Percentiles rank a stretch among this genome's conserved stretches.
Conservation (phyloP, 2,113 vertebrate species). For the Numenius arquata region DNA sequence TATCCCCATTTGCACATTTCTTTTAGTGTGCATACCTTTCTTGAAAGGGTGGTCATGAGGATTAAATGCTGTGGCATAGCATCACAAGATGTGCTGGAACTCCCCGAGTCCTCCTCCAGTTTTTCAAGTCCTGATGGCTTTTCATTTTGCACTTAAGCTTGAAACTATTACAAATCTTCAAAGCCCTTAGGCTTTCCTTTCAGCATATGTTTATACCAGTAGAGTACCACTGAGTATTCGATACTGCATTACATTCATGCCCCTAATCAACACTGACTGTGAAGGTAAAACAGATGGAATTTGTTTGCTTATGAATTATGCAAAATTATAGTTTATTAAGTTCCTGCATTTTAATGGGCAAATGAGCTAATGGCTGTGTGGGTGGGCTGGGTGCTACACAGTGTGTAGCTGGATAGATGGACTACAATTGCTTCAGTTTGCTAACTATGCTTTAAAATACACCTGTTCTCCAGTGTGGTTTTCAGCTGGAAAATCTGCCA, state of each 20-base stretch:
- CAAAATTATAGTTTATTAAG: constrained; percentile 51
- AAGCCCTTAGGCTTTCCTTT: constrained; percentile 24
- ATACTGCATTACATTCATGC: not conserved
- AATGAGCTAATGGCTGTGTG: not conserved
- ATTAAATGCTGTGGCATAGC: not conserved
- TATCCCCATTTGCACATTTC: not conserved
- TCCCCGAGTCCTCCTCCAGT: not conserved
- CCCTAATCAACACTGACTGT: constrained; percentile 16
- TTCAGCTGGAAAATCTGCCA: constrained; percentile 41
- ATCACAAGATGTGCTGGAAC: not conserved
- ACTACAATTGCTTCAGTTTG: not conserved
- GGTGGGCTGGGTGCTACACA: not conserved
- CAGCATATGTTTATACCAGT: constrained; percentile 1
- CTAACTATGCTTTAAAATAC: not conserved
- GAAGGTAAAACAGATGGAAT: constrained; percentile 43
- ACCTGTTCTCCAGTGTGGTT: constrained; percentile 39
- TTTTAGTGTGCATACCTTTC: not conserved
- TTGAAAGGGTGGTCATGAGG: not conserved
- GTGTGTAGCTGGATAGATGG: not conserved
- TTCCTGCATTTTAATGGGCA: constrained; percentile 6
- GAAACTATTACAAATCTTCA: not conserved
- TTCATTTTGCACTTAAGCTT: not conserved
- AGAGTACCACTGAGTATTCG: not conserved
- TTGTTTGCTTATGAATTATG: constrained; percentile 51
- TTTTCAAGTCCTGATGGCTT: not conserved